Evolutionary conservation across 2,888 invertebrate genomes (phyloP).

Genomic region (Lamellibrachia satsuma): DNA sequence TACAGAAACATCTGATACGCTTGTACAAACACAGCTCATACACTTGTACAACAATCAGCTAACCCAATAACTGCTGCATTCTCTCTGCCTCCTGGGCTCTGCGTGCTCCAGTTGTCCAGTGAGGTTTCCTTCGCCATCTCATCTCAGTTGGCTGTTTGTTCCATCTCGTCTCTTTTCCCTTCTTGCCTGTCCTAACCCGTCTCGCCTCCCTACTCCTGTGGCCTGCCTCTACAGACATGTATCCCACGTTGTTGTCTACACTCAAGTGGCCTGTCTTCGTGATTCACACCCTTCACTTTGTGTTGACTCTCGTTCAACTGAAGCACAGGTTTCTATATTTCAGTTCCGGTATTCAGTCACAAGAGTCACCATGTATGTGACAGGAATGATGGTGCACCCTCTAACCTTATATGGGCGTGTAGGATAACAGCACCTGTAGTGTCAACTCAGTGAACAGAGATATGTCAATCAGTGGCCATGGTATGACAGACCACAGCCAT

Average conservation of each 20-base stretch:
- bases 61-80: neutral
- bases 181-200: neutral
- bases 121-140: neutral
- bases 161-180: neutral
- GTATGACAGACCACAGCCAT: neutral
- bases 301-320: neutral
- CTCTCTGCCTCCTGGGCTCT: neutral
- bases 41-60: neutral
- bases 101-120: neutral
- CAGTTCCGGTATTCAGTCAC: neutral
- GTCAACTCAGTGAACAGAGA: neutral
- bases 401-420: neutral
- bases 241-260: neutral
- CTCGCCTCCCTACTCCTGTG: neutral
- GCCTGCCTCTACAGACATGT: neutral
- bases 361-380: neutral
- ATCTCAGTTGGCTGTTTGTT: neutral
- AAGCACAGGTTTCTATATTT: neutral
- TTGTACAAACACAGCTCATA: neutral
- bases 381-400: neutral
- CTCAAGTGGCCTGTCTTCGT: neutral
- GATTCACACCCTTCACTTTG: neutral
- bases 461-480: neutral
- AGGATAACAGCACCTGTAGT: neutral
- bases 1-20: neutral